Percentiles rank a stretch among this genome's conserved stretches.
phyloP scores from a whole-genome alignment of 2,113 vertebrate genomes.

The Cololabis saira region DNA sequence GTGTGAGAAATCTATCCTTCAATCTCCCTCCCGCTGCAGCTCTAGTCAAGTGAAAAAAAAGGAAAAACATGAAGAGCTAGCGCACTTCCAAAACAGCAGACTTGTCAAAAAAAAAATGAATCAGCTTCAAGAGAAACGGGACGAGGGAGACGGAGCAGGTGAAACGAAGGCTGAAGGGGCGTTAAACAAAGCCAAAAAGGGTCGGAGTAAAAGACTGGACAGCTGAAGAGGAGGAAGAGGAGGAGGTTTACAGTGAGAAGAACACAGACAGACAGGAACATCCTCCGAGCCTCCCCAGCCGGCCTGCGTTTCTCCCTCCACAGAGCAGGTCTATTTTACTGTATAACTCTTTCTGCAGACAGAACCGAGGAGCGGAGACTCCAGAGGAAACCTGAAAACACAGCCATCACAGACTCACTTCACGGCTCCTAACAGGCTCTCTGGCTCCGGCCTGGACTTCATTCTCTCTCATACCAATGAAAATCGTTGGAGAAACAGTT shows the following conservation, averaged over 20 bases:
- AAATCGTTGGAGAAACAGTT: too few relatives aligned
- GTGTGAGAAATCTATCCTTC: constrained; percentile 78
- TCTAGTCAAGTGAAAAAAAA: constrained; percentile 23
- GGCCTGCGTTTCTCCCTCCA: constrained; percentile 34
- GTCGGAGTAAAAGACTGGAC: constrained; percentile 36
- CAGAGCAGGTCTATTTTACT: constrained; percentile 35
- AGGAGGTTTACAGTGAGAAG: constrained; percentile 35
- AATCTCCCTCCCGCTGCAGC: constrained; percentile 60
- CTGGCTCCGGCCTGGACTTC: too few relatives aligned
- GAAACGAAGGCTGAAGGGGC: constrained; percentile 1
- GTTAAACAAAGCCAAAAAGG: constrained; percentile 25
- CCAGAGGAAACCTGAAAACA: constrained; percentile 52
- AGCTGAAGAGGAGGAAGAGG: constrained; percentile 27
- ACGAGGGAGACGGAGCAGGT: constrained; percentile 12
- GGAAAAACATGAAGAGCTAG: constrained; percentile 54
- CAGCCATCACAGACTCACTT: constrained; percentile 44
- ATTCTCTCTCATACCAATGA: background rate
- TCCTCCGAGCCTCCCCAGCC: constrained; percentile 36
- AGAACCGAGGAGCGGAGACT: constrained; percentile 33
- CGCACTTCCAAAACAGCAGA: constrained; percentile 69
- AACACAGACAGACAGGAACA: too few relatives aligned
- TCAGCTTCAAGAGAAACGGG: constrained; percentile 48
- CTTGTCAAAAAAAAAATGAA: constrained; percentile 64
- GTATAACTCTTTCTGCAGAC: constrained; percentile 44
- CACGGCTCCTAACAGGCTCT: constrained; percentile 3